A percentile compares a stretch with the other conserved stretches of the same genome.
These are phyloP conservation scores for Stercorarius parasiticus DNA, from an alignment of 2,113 vertebrate species.

Conservation along the genomic window DNA sequence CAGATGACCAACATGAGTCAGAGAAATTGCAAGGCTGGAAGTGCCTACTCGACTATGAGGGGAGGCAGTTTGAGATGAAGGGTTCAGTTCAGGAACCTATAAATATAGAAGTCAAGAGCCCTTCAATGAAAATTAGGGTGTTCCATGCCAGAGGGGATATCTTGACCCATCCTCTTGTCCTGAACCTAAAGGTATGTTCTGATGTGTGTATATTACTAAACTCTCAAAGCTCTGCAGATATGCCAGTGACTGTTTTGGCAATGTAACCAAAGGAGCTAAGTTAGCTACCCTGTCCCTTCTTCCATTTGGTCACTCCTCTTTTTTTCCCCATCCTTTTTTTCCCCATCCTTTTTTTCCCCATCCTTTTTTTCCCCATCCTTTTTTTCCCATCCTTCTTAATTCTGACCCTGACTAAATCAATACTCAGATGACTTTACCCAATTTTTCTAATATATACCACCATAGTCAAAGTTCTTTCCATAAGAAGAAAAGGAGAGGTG, in stretches of 20 bases:
- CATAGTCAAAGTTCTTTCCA: not conserved
- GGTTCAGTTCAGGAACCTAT: not conserved
- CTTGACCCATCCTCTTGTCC: not conserved
- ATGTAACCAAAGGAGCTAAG: not conserved
- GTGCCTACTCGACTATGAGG: not conserved
- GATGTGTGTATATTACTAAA: not conserved
- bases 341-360: not conserved
- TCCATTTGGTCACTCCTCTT: not conserved
- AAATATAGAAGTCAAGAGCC: not conserved
- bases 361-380: not conserved
- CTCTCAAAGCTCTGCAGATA: not conserved
- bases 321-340: not conserved
- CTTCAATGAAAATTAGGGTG: not conserved
- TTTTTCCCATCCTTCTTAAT: not conserved
- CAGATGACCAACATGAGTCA: accelerated
- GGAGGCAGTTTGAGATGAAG: not conserved
- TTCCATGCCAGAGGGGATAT: not conserved
- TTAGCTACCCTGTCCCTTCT: not conserved
- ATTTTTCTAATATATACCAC: not conserved
- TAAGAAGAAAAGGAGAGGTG: not conserved
- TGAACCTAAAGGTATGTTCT: not conserved
- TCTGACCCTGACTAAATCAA: not conserved
- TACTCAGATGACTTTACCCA: not conserved
- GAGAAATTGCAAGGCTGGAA: not conserved
- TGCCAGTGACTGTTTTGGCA: not conserved